Evolutionary conservation across 2,113 vertebrate species (phyloP), one percentile per base, ranked within the genome.

Genomic region (Rutilus rutilus): DNA sequence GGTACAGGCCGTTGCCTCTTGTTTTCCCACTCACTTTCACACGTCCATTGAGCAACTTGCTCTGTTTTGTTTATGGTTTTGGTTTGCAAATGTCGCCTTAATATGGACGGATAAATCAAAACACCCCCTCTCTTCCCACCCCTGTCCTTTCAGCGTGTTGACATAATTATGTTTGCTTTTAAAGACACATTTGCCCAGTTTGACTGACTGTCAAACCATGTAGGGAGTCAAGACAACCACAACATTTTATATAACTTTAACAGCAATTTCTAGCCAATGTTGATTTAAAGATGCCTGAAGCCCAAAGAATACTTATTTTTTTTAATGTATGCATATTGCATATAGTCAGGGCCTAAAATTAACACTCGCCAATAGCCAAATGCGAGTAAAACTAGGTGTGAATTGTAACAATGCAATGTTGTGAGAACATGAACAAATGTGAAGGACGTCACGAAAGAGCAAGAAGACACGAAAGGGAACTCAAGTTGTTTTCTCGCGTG

Each of bases 1-100:
- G 93, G 92, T 94, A 90, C 91, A 90, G 93, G 89, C 91, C 90
- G 78, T 87, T 90, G 90, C 91, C 91, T 91, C 89, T 92, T 92
- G 92, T 94, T 90, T 92, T 87, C 82, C 50, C 86, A 84, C 76
- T 64, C 75, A 69, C 86, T 86, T 86, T 90, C 88, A 89, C 62
- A 86, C 90, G 81, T 74, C 52, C 86, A 65, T 88, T 89, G 71
- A 90, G 81, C 83, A 88, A 76, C 80, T 36, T 17, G 52, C 87
- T 91, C 92, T 93, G 92, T 92, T 88, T 91, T 78, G n/a, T 88
- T 86, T 89, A 87, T 92, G 90, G 88, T 91, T 90, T 92, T 92
- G 85, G 91, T 91, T 92, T 87, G 87, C 89, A 91, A 92, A 94
- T 87, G 79, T 59, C 11, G 42, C 36, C 73, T 86, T 87, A 89